Evolutionary conservation across 2,888 invertebrate species (phyloP).

Genomic region (Cephalotes varians): DNA sequence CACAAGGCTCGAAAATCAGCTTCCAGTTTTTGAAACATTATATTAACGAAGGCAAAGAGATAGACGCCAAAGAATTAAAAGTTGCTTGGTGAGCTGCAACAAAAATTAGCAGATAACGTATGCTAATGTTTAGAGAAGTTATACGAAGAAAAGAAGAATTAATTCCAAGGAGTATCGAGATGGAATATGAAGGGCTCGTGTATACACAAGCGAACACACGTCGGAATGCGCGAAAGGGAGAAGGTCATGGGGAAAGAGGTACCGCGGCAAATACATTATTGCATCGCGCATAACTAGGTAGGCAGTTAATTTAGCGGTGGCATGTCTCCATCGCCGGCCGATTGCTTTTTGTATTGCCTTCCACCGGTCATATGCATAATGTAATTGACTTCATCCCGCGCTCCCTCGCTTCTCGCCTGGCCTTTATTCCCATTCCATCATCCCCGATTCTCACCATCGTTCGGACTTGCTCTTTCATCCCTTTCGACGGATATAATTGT

Average conservation of each 20-base stretch:
- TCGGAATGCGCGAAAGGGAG: slow-evolving; percentile 55
- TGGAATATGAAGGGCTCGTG: slow-evolving; percentile 23
- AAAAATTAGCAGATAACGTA: neutral
- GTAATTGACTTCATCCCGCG: slow-evolving; percentile 84
- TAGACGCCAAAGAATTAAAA: slow-evolving; percentile 2
- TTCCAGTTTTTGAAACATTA: slow-evolving; percentile 13
- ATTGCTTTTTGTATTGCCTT: slow-evolving; percentile 84
- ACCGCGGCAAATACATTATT: slow-evolving; percentile 79
- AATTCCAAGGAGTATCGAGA: slow-evolving; percentile 26
- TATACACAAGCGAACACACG: slow-evolving; percentile 1
- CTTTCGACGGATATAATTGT: slow-evolving; percentile 8
- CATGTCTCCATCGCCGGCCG: slow-evolving; percentile 77
- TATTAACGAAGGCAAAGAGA: neutral
- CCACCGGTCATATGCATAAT: slow-evolving; percentile 84
- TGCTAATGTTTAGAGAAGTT: neutral
- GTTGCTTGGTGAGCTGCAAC: neutral
- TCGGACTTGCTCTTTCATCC: slow-evolving; percentile 42
- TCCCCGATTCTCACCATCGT: slow-evolving; percentile 59
- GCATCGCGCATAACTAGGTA: slow-evolving; percentile 83
- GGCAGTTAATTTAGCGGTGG: slow-evolving; percentile 84
- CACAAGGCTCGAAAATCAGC: slow-evolving; percentile 3
- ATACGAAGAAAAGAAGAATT: neutral
- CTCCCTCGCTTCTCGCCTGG: slow-evolving; percentile 73
- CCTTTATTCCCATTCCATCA: slow-evolving; percentile 64
- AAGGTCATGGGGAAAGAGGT: slow-evolving; percentile 28